Evolutionary conservation across 2,113 vertebrate genomes (phyloP).

Genomic region (Lepus americanus): DNA sequence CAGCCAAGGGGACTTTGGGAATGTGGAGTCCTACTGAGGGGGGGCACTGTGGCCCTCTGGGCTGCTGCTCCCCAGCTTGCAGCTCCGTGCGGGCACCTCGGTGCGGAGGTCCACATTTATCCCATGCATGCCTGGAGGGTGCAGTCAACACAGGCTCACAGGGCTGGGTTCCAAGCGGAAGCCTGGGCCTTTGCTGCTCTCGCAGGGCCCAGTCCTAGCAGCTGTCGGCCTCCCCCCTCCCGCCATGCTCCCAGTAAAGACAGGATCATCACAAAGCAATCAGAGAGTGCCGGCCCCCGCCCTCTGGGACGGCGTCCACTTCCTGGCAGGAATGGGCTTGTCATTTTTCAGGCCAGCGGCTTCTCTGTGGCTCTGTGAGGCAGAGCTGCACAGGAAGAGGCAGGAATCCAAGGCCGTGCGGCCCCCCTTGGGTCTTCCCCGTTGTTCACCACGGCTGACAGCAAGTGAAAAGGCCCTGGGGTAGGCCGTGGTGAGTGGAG

Average conservation of each 20-base stretch:
- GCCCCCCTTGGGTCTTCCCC: no score
- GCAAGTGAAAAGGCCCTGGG: no score
- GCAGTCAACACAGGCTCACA: neutral
- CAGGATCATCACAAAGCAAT: neutral
- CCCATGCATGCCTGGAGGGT: neutral
- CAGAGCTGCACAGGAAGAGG: neutral
- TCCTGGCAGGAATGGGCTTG: neutral
- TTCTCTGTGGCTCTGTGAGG: neutral
- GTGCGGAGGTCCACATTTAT: neutral
- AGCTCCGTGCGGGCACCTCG: fast-evolving
- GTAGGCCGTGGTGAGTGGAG: neutral
- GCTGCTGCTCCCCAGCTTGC: fast-evolving
- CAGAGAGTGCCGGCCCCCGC: neutral
- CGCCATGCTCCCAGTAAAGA: neutral
- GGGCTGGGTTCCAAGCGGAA: neutral
- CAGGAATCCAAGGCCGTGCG: neutral
- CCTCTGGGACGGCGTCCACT: neutral
- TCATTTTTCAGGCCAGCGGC: neutral
- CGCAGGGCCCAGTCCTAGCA: neutral
- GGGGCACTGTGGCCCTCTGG: neutral
- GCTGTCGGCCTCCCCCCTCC: neutral
- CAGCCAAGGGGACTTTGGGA: neutral
- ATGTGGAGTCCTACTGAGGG: neutral
- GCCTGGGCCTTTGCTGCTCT: neutral
- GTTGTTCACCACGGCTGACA: no score